These are phyloP conservation scores for Seriola aureovittata DNA, from an alignment of 2,113 vertebrate species.

Conservation along the genomic window DNA sequence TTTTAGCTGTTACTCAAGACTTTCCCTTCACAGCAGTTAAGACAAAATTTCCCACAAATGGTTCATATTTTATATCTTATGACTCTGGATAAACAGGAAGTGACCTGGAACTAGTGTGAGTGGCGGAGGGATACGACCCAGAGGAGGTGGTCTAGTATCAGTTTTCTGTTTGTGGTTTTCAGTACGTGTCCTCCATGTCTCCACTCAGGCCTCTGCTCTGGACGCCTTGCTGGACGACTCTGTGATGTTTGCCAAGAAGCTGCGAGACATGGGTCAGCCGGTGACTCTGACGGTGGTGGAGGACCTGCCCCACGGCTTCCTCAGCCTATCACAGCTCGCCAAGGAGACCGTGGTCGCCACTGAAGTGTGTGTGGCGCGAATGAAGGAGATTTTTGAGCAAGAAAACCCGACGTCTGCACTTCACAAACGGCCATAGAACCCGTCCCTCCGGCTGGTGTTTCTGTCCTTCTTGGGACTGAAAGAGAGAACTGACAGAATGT, in stretches of 20 bases:
- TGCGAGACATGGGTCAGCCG: constrained; percentile 83
- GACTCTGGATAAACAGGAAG: too few species aligned
- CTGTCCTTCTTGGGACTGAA: not conserved
- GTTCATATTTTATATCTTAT: too few species aligned
- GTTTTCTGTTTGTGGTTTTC: not conserved
- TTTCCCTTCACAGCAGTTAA: too few species aligned
- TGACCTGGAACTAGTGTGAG: too few species aligned
- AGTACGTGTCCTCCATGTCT: not conserved
- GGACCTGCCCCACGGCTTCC: constrained; percentile 92
- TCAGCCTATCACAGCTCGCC: constrained; percentile 87
- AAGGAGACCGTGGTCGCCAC: constrained; percentile 87
- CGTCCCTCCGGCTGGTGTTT: not conserved
- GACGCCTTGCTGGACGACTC: constrained; percentile 94
- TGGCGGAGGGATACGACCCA: too few species aligned
- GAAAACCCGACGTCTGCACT: not conserved
- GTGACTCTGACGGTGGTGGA: constrained; percentile 89
- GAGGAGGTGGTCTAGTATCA: too few species aligned
- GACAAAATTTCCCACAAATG: too few species aligned
- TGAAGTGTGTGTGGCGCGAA: constrained; percentile 81
- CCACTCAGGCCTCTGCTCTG: constrained; percentile 88
- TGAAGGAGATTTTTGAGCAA: constrained; percentile 83
- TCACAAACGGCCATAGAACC: constrained; percentile 17
- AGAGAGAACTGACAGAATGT: not conserved
- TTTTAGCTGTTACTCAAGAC: too few species aligned
- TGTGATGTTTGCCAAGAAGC: constrained; percentile 90